Evolutionary conservation across 2,888 invertebrate genomes (phyloP).

Genomic region (Melanophora roralis): DNA sequence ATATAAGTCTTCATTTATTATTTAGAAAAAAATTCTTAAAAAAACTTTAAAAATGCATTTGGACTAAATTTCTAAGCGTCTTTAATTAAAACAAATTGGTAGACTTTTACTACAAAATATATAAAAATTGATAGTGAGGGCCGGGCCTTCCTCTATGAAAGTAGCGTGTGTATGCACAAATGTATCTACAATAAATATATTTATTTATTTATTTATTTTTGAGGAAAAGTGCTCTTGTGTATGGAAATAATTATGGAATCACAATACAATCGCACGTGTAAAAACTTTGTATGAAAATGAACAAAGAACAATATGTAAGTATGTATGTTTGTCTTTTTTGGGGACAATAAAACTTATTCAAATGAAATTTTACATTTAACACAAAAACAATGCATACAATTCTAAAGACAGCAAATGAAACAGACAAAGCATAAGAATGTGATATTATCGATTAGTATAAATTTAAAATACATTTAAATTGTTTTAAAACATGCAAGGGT

Average conservation of each 20-base stretch:
- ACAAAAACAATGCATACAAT: slow-evolving; percentile 16
- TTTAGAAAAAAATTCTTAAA: too few species aligned
- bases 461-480: background rate
- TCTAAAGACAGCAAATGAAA: background rate
- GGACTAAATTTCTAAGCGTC: too few species aligned
- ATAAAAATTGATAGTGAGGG: background rate
- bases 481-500: background rate
- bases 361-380: slow-evolving; percentile 19
- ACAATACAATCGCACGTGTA: background rate
- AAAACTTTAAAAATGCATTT: too few species aligned
- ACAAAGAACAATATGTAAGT: background rate
- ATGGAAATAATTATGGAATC: background rate
- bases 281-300: background rate
- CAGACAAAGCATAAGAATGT: slow-evolving; percentile 10
- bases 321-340: too few species aligned
- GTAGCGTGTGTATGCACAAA: too few species aligned
- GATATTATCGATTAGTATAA: background rate
- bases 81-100: too few species aligned
- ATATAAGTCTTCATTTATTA: too few species aligned
- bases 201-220: background rate
- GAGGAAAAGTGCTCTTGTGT: slow-evolving; percentile 15
- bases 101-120: too few species aligned
- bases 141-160: background rate
- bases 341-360: slow-evolving; percentile 17
- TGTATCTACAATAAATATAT: background rate